Base-by-base conservation (phyloP, 1,140 invertebrate species). In the Drosophila nannoptera region DNA sequence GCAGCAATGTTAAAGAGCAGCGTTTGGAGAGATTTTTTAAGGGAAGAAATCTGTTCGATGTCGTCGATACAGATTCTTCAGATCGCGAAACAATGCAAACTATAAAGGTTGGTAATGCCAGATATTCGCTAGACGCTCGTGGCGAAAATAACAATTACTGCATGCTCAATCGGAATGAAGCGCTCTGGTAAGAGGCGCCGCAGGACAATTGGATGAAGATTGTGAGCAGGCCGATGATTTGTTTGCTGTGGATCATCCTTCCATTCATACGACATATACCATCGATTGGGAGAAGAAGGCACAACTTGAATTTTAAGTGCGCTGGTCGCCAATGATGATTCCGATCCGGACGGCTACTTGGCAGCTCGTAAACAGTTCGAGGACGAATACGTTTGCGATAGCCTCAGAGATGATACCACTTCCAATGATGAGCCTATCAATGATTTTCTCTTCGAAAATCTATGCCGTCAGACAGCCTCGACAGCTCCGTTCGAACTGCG, bases 401-500 rank as follows among this genome's bases (percentile, higher is more conserved):
- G 48, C 48, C 33, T 65, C 3, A 59, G 9, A 48, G 4, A 29
- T 14, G 54, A 36, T 8, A 14, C 42, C 9, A 40, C 5, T 40
- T 11, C 9, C 6, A 32, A 4, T 22, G 43, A 35, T 31, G 29
- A 45, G 2, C 31, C 38, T 4, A 58, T 7, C 11, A 8, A 50
- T 22, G 33, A 65, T 7, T 55, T 50, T 45, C 54, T 52, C 5
- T 86, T 86, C 31, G 69, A 83, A 42, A 53, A 78, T 38, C 33
- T 87, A 4, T 73, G 77, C 45, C 33, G 22, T 29, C 64, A 77
- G 35, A 87, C 40, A 48, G 56, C 22, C n/a, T 87, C 78, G 5
- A 62, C 77, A 50, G 81, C 86, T 4, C 83, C 86, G 0, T 88
- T 82, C 36, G 31, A 63, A 0, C 50, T 81, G 16, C 48, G 75